phyloP scores from a whole-genome alignment of 2,113 vertebrate genomes.

The Mionectes macconnelli region DNA sequence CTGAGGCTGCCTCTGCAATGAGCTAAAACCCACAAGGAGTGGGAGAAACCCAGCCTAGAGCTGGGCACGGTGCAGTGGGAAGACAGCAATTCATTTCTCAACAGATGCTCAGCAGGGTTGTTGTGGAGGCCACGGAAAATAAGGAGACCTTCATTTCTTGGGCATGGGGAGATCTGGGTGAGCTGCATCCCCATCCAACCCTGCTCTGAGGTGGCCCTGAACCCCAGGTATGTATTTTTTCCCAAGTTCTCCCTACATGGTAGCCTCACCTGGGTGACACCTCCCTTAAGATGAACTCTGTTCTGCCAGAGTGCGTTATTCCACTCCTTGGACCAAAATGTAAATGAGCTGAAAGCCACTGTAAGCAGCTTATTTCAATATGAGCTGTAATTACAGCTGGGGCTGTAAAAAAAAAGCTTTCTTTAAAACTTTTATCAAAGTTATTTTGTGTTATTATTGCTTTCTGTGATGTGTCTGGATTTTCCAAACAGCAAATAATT shows the following conservation, averaged over 20 bases:
- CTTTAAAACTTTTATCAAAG: constrained; percentile 43
- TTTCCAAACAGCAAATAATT: constrained; percentile 62
- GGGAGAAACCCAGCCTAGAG: not conserved
- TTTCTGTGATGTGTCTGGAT: constrained; percentile 33
- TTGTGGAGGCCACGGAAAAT: not conserved
- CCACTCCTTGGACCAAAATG: not conserved
- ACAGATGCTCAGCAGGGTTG: not conserved
- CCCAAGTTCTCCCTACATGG: not conserved
- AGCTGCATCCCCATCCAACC: not conserved
- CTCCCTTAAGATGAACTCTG: not conserved
- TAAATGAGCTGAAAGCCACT: not conserved
- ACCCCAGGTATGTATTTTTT: not conserved
- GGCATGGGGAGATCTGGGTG: not conserved
- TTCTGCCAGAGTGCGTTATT: not conserved
- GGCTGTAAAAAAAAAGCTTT: not conserved
- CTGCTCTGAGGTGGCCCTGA: not conserved
- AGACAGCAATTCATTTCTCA: not conserved
- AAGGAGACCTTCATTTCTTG: not conserved
- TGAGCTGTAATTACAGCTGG: constrained; percentile 20
- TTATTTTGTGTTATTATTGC: constrained; percentile 38
- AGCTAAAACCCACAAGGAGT: not conserved
- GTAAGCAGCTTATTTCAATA: constrained; percentile 35
- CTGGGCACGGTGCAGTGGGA: not conserved
- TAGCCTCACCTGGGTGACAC: not conserved
- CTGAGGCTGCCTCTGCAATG: not conserved